Base-by-base conservation (phyloP, 2,797 vertebrate genomes). In the Octomys mimax region DNA sequence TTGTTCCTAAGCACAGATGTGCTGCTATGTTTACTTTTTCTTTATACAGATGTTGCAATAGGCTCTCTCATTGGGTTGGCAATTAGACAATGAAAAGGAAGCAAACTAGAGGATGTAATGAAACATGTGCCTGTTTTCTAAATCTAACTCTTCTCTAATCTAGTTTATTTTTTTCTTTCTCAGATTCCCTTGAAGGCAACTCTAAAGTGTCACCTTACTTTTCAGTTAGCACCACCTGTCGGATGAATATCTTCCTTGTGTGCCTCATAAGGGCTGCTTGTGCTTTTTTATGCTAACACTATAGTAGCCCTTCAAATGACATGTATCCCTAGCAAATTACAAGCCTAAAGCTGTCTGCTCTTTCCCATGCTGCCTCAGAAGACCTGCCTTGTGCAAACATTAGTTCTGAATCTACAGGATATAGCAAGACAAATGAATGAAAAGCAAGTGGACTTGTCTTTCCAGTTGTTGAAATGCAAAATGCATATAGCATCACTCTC, bases 251-350 rank as follows among this genome's bases (percentile, higher is more conserved):
- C 16, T 77, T 78, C 71, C 70, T 91, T 57, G n/a, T 36, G 33
- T 1, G 87, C 18, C 5, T 12, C 39, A 61, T 82, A 57, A 79
- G 61, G 13, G 4, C 28, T 57, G 2, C 4, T 11, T 46, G 11
- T 54, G 26, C 42, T 54, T 96, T 96, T 66, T 61, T 21, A 88
- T 81, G 24, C 66, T 82, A 73, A 88, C 26, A 18, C 26, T 82
- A 46, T 12, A 13, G 28, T 87, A 84, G 54, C 68, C 28, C 52
- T 75, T 83, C 33, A 91, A 71, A 75, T 86, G 88, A 85, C 12
- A 61, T 26, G 54, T 5, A 21, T 19, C 7, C 66, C 61, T 87
- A 36, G 12, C 16, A 89, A 28, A 16, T 66, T 33, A 73, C 31
- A 64, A 73, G n/a, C 26, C 61, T 26, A 46, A 91, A 54, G 68